Conservation (phyloP, 2,113 vertebrate genomes). For the Chamaea fasciata region DNA sequence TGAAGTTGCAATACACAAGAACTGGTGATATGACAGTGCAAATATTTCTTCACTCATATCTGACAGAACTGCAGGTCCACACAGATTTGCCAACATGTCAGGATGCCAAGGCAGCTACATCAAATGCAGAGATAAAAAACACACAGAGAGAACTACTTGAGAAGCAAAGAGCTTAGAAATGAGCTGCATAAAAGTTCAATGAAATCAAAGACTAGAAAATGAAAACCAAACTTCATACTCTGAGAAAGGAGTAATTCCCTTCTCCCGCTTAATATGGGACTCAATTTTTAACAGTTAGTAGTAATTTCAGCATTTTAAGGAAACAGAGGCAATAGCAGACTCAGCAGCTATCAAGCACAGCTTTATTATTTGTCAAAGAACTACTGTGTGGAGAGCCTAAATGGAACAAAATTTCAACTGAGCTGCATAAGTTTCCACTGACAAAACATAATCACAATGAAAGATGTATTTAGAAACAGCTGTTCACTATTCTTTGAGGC, state of each 20-base stretch:
- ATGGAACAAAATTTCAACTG: not conserved
- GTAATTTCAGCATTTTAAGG: not conserved
- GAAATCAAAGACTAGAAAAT: not conserved
- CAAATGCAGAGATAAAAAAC: not conserved
- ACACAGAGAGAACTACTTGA: not conserved
- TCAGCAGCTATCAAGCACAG: not conserved
- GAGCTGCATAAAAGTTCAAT: not conserved
- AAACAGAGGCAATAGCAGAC: not conserved
- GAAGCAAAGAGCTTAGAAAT: not conserved
- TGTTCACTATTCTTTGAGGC: not conserved
- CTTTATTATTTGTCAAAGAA: not conserved
- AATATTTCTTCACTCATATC: not conserved
- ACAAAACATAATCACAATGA: not conserved
- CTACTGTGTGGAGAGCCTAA: not conserved
- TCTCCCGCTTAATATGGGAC: not conserved
- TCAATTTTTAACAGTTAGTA: not conserved
- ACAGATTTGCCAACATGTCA: not conserved
- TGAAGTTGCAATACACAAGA: not conserved
- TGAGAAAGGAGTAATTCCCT: not conserved
- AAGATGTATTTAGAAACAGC: not conserved
- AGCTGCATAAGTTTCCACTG: not conserved
- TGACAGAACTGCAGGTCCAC: not conserved
- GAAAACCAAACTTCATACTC: not conserved
- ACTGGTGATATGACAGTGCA: not conserved
- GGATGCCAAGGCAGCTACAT: not conserved